phyloP scores from a whole-genome alignment of 2,888 invertebrate species.

The Parapristionchus giblindavisi region DNA sequence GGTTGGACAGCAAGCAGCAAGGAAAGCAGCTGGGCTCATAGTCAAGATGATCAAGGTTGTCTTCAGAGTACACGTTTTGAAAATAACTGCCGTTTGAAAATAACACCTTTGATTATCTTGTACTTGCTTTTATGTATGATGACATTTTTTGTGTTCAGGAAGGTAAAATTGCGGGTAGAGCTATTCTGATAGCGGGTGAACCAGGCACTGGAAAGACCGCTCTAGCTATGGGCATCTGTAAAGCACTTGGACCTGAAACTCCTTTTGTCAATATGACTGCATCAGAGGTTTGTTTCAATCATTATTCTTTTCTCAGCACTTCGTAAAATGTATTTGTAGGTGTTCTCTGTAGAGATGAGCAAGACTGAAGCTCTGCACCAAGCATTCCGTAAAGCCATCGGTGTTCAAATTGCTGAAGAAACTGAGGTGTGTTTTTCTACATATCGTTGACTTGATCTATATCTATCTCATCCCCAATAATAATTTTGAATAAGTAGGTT shows the following conservation, averaged over 20 bases:
- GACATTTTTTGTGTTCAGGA: constrained; percentile 74
- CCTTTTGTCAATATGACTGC: constrained; percentile 99
- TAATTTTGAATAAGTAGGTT: constrained; percentile 77
- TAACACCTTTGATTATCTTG: neutral
- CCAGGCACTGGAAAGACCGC: constrained; percentile 98
- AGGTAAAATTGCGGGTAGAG: constrained; percentile 95
- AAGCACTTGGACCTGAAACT: constrained; percentile 77
- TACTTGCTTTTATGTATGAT: neutral
- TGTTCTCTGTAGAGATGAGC: constrained; percentile 94
- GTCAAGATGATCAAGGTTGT: constrained; percentile 89
- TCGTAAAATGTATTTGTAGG: constrained; percentile 32
- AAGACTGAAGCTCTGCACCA: constrained; percentile 98
- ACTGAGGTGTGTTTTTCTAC: constrained; percentile 56
- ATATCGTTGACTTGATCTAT: neutral
- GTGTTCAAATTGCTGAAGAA: constrained; percentile 87
- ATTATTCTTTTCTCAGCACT: neutral
- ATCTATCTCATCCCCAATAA: neutral
- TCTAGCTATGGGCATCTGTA: constrained; percentile 85
- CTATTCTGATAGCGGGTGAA: constrained; percentile 91
- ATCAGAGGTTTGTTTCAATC: constrained; percentile 80
- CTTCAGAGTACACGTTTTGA: too few relatives aligned
- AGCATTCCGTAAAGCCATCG: constrained; percentile 90
- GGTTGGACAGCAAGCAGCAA: constrained; percentile 79
- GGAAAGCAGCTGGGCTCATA: constrained; percentile 92
- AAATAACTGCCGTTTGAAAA: too few relatives aligned